Evolutionary conservation across 2,888 invertebrate species (phyloP).

Genomic region (Perdita meconis): DNA sequence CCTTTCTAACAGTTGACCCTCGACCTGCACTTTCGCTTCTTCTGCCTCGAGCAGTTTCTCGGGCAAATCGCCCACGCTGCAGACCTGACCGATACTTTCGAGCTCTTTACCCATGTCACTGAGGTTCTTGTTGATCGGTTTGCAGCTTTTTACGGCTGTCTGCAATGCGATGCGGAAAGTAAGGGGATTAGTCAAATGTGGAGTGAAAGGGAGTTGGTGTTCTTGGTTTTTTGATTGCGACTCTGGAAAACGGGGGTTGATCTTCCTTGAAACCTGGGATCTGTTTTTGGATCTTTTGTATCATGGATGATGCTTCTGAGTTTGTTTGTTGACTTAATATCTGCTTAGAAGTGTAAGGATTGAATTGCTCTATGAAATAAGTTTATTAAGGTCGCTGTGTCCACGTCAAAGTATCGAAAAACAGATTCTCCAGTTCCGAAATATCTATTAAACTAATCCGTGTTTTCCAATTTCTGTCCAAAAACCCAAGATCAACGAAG

Average conservation of each 20-base stretch:
- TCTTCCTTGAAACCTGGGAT: not conserved
- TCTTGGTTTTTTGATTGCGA: not conserved
- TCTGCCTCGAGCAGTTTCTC: constrained; percentile 94
- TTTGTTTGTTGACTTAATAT: too few species aligned
- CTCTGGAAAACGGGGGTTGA: not conserved
- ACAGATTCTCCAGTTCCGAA: not conserved
- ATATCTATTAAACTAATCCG: too few species aligned
- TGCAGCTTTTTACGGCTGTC: constrained; percentile 95
- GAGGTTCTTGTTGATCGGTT: constrained; percentile 93
- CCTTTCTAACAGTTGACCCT: constrained; percentile 93
- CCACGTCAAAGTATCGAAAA: not conserved
- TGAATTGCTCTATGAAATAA: too few species aligned
- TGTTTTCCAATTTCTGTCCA: not conserved
- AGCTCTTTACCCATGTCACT: constrained; percentile 96
- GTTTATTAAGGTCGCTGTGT: too few species aligned
- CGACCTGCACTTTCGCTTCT: constrained; percentile 93
- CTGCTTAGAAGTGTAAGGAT: too few species aligned
- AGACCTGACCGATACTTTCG: constrained; percentile 92
- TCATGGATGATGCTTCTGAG: not conserved
- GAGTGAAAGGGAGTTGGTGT: not conserved
- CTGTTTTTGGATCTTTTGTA: not conserved
- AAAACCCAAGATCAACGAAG: not conserved
- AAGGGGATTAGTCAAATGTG: not conserved
- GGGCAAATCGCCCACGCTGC: constrained; percentile 93
- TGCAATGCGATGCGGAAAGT: constrained; percentile 83